Evolutionary conservation across 2,888 invertebrate genomes (phyloP).

Genomic region (Limnephilus marmoratus): DNA sequence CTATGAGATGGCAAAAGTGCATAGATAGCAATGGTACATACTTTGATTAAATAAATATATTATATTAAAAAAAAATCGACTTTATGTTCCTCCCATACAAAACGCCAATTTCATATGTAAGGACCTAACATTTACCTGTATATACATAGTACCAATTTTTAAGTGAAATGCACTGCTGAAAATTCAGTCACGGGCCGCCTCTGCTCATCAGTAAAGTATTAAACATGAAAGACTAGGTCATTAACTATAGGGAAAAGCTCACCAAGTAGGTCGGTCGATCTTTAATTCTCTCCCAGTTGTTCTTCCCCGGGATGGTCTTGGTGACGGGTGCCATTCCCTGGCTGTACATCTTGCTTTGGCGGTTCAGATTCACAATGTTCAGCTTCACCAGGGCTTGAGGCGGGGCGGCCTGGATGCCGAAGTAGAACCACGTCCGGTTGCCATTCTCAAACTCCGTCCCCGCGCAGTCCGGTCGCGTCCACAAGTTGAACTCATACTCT

Average conservation of each 20-base stretch:
- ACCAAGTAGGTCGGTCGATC: slow-evolving; percentile 88
- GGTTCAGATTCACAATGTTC: slow-evolving; percentile 91
- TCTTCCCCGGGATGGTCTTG: slow-evolving; percentile 84
- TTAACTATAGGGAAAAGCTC: slow-evolving; percentile 69
- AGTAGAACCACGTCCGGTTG: slow-evolving; percentile 95
- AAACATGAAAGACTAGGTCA: neutral
- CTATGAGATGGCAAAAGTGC: too few relatives aligned
- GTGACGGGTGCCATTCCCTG: slow-evolving; percentile 94
- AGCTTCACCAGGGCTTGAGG: slow-evolving; percentile 82
- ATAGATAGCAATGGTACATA: too few relatives aligned
- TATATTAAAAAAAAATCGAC: too few relatives aligned
- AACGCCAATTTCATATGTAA: too few relatives aligned
- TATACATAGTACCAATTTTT: too few relatives aligned
- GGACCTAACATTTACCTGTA: too few relatives aligned
- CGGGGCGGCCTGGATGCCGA: slow-evolving; percentile 82
- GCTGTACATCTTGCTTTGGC: slow-evolving; percentile 92
- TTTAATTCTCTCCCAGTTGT: slow-evolving; percentile 90
- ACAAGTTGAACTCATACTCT: slow-evolving; percentile 91
- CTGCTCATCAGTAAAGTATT: neutral
- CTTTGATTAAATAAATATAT: too few relatives aligned
- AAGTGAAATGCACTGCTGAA: too few relatives aligned
- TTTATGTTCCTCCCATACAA: too few relatives aligned
- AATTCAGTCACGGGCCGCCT: too few relatives aligned
- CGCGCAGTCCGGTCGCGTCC: slow-evolving; percentile 93
- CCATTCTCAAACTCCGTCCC: slow-evolving; percentile 93